Conservation (phyloP, 1,140 invertebrate species). For the Scaptomyza pallida region DNA sequence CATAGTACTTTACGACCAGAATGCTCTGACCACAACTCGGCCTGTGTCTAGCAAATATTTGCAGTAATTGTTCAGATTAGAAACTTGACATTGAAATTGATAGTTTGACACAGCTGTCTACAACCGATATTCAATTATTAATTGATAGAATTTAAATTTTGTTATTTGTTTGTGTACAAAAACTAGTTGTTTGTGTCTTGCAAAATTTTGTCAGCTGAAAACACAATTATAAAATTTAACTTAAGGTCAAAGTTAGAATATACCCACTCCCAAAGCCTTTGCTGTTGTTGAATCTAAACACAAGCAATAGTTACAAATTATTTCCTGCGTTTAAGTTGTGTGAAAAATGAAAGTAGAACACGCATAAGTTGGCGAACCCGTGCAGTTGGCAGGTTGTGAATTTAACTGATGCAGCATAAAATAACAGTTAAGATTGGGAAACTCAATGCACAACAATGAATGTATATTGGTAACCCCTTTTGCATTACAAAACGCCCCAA, state of each 20-base stretch:
- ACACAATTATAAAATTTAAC: no score
- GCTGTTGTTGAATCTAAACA: no score
- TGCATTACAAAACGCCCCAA: not conserved
- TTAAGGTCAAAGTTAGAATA: no score
- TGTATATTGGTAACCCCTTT: not conserved
- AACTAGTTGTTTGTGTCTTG: no score
- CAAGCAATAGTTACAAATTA: no score
- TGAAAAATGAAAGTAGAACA: not conserved
- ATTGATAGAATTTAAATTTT: not conserved
- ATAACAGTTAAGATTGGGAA: slow-evolving; percentile 10
- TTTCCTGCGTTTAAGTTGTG: slow-evolving; percentile 8
- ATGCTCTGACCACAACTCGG: no score
- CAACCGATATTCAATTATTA: slow-evolving; percentile 8
- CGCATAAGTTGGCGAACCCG: not conserved
- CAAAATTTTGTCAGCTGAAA: no score
- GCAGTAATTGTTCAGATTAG: slow-evolving; percentile 2
- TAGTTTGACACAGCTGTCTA: not conserved
- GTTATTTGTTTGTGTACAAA: no score
- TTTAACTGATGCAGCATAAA: not conserved
- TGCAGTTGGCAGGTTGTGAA: not conserved
- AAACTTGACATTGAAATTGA: not conserved
- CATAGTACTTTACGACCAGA: no score
- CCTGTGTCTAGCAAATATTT: not conserved
- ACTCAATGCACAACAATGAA: slow-evolving; percentile 54
- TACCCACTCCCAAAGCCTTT: no score